Base-by-base conservation (phyloP, 2,797 vertebrate genomes). In the Philypnodon macrostomus region DNA sequence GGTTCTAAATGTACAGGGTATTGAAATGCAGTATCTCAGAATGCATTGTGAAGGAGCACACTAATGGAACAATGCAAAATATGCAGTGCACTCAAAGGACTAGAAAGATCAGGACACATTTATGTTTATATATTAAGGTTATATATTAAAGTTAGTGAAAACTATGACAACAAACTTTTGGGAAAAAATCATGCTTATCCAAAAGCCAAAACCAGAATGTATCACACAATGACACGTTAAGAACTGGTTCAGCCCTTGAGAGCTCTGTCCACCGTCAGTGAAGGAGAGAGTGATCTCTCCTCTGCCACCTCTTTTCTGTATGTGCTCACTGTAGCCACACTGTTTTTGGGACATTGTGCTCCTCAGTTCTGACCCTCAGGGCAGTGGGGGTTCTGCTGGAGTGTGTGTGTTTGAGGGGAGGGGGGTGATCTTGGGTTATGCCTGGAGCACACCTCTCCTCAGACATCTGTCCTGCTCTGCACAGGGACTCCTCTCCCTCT, bases 391-490 rank as follows among this genome's bases (percentile, higher is more conserved):
- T 36, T 51, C 44, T 35, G 39, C 58, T 21, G 35, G 47, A 11
- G n/a, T 3, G 21, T 23, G 21, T 23, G 21, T 23, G 41, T 14
- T 33, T 18, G 35, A 21, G 38, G 23, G 37, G 52, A 45, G n/a
- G n/a, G n/a, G n/a, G n/a, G n/a, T n/a, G n/a, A n/a, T n/a, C n/a
- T n/a, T n/a, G n/a, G n/a, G 57, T 71, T 68, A 26, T 19, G 81
- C 84, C 77, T 52, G 38, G 7, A 75, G 83, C 79, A 58, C 70
- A 55, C 52, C 62, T 61, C 48, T 53, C 73, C 73, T 85, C 79
- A 84, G 84, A 85, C 41, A 47, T 58, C 75, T 66, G 63, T 82
- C 73, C 68, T 67, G 52, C 70, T 53, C 72, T n/a, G n/a, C n/a
- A n/a, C 70, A 70, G 61, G 66, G 70, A 72, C 63, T 56, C 41